Base-by-base conservation (phyloP, 2,797 vertebrate genomes). In the Fistularia tabacaria region DNA sequence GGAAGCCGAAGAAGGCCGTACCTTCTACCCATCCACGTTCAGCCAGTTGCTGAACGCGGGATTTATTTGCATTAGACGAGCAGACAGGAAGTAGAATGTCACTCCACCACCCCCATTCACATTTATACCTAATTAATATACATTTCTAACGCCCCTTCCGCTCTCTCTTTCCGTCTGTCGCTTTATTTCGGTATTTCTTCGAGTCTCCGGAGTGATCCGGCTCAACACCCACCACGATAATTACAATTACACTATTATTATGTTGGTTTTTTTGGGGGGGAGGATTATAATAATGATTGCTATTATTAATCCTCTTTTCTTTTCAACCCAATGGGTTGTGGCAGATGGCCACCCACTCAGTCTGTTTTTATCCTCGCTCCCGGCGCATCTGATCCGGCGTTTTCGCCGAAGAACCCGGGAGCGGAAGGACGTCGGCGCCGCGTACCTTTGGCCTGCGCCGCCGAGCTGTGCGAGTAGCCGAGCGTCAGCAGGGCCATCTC, bases 401-500 rank as follows among this genome's bases (percentile, higher is more conserved):
- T 25, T 25, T 25, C 25, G 25, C 25, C 25, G 25, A 25, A 25
- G 25, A 25, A 25, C 43, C 14, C 8, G 14, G 5, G 6, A 45
- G 1, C 11, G 7, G 5, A 12, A 45, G 5, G 10, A 45, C 9
- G 11, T 45, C 43, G 14, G 14, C 43, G 14, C 6, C 7, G 14
- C 43, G 43, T 11, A 99, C 97, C 97, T 87, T 96, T 94, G 54
- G 97, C 96, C 84, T 99, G 97, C 48, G 95, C 97, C 0, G 97
- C 97, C 0, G 96, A 99, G 78, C 93, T 97, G 91, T 98, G 97
- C 15, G 97, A 99, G 90, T 99, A 99, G 47, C 97, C 97, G 41
- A 99, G 92, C 58, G 96, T 94, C 73, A 98, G 91, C 77, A 99
- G 92, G 10, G 96, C 97, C 6, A 96, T 98, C 91, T 99, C 97